phyloP scores from a whole-genome alignment of 2,113 vertebrate genomes.

The Eublepharis macularius region DNA sequence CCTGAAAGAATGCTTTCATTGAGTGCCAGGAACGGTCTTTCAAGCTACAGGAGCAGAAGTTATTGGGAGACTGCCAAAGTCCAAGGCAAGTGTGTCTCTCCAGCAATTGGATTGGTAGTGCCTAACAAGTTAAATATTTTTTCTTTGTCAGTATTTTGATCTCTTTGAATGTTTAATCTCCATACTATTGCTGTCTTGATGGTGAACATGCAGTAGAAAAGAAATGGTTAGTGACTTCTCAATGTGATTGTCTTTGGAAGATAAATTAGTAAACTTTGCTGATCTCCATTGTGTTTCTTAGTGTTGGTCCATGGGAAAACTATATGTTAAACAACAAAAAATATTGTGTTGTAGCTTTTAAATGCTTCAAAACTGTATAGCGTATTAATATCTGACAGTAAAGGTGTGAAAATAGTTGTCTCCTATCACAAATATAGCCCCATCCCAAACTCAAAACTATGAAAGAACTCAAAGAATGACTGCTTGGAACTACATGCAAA shows the following conservation, averaged over 20 bases:
- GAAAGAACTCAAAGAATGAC: neutral
- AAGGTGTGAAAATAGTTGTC: neutral
- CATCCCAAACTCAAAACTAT: neutral
- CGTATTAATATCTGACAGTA: neutral
- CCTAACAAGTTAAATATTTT: neutral
- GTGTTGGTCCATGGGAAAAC: neutral
- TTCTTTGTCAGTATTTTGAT: neutral
- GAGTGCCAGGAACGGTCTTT: slow-evolving; percentile 3
- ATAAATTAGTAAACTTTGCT: neutral
- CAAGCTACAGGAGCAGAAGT: neutral
- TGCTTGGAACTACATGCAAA: neutral
- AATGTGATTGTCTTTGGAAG: neutral
- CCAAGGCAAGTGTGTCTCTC: neutral
- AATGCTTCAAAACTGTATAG: neutral
- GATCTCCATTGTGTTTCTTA: neutral
- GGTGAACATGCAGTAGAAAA: neutral
- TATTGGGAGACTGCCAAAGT: slow-evolving; percentile 21
- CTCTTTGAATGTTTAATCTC: neutral
- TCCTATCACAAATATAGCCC: neutral
- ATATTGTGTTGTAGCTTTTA: neutral
- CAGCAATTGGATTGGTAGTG: neutral
- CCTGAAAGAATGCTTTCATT: slow-evolving; percentile 19
- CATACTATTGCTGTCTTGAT: neutral
- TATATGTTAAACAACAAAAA: neutral
- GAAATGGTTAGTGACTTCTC: neutral